These are phyloP conservation scores for Callithrix jacchus DNA, from an alignment of 2,113 vertebrate genomes.

Conservation along the genomic window DNA sequence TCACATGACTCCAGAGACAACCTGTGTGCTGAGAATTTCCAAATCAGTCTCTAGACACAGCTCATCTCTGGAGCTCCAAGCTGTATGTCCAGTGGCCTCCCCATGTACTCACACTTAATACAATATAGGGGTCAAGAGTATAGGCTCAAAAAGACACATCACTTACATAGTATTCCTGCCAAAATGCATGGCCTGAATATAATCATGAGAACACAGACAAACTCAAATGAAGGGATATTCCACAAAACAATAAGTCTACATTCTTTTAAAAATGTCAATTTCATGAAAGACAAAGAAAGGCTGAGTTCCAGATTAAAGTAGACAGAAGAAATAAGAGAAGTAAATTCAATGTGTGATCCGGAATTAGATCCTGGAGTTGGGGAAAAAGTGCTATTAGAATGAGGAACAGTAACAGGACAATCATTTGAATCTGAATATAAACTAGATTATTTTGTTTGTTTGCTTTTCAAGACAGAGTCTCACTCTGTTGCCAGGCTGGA, in stretches of 20 bases:
- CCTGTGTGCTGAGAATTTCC: not conserved
- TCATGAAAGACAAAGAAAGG: constrained; percentile 2
- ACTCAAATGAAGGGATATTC: not conserved
- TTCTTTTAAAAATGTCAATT: constrained; percentile 14
- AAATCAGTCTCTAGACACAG: not conserved
- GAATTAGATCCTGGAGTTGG: not conserved
- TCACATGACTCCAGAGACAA: not conserved
- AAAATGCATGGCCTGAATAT: constrained; percentile 7
- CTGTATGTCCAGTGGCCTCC: not conserved
- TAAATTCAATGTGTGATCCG: not conserved
- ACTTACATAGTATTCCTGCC: not conserved
- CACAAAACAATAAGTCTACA: not conserved
- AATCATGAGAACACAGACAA: not conserved
- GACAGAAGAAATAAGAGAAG: not conserved
- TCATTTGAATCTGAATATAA: constrained; percentile 18
- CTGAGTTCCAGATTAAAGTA: not conserved
- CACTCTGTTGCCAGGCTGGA: too few species aligned
- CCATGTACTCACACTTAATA: not conserved
- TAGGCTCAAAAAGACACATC: not conserved
- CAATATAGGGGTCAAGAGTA: not conserved
- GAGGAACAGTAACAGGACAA: not conserved
- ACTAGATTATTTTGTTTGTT: not conserved
- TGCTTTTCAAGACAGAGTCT: too few species aligned
- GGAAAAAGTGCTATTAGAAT: not conserved
- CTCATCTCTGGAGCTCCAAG: not conserved